Evolutionary conservation across 2,888 invertebrate genomes (phyloP).

Genomic region (Theretra japonica): DNA sequence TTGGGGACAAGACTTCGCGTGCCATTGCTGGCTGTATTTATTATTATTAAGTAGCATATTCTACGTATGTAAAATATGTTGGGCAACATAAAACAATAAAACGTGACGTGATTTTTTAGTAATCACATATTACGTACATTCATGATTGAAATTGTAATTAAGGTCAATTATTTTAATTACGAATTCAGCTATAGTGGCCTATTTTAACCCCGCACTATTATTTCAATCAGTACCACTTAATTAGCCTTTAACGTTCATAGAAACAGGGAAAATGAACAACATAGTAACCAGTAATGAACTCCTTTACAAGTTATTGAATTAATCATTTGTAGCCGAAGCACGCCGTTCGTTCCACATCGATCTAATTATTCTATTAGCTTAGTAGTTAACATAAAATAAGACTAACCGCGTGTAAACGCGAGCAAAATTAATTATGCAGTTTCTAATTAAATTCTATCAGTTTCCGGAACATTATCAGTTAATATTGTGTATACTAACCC

Average conservation of each 20-base stretch:
- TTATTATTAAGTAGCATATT: too few species aligned
- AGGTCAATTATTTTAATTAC: conserved; percentile 2
- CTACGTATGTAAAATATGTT: neutral
- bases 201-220: neutral
- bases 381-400: neutral
- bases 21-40: too few species aligned
- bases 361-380: neutral
- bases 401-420: neutral
- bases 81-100: neutral
- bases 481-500: conserved; percentile 55
- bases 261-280: neutral
- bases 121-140: neutral
- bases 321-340: neutral
- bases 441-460: neutral
- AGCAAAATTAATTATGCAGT: conserved; percentile 1
- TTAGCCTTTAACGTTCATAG: neutral
- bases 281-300: neutral
- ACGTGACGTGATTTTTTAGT: neutral
- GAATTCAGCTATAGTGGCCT: neutral
- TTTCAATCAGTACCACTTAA: conserved; percentile 2
- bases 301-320: neutral
- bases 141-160: conserved; percentile 10
- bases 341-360: neutral
- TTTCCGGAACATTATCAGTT: neutral
- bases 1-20: too few species aligned